Percentiles rank a stretch among this genome's conserved stretches.
These are phyloP conservation scores for Noctilio leporinus DNA, from an alignment of 2,113 vertebrate species.

Conservation along the genomic window DNA sequence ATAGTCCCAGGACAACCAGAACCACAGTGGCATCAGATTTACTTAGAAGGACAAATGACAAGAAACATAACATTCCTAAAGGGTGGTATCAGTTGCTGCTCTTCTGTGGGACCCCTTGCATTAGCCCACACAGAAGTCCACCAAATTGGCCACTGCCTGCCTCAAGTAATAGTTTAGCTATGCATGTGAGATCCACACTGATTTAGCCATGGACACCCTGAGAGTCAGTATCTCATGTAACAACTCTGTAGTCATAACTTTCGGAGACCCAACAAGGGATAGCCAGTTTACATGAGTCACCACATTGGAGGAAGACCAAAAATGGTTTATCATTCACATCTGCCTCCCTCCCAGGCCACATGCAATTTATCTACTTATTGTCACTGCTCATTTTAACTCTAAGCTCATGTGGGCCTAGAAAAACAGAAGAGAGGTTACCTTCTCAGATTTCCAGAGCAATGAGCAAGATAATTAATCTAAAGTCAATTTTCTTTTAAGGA, in stretches of 20 bases:
- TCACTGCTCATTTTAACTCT: background rate
- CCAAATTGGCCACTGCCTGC: accelerated
- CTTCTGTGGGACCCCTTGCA: background rate
- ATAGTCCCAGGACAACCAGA: background rate
- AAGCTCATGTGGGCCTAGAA: background rate
- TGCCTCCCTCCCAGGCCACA: background rate
- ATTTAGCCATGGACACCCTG: no score
- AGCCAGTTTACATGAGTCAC: no score
- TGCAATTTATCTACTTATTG: background rate
- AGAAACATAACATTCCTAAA: background rate
- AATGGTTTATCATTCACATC: no score
- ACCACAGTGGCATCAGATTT: background rate
- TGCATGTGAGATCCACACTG: no score
- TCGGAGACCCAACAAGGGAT: no score
- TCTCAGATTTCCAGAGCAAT: background rate
- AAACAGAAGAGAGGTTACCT: background rate
- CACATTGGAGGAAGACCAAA: no score
- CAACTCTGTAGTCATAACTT: no score
- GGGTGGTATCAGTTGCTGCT: background rate
- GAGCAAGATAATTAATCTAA: background rate
- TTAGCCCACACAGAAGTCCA: background rate
- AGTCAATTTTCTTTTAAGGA: background rate
- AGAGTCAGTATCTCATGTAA: no score
- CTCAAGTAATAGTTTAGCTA: background rate
- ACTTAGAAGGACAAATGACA: background rate